These are phyloP conservation scores for Ochotona curzoniae DNA, from an alignment of 2,113 vertebrate species.

Conservation along the genomic window DNA sequence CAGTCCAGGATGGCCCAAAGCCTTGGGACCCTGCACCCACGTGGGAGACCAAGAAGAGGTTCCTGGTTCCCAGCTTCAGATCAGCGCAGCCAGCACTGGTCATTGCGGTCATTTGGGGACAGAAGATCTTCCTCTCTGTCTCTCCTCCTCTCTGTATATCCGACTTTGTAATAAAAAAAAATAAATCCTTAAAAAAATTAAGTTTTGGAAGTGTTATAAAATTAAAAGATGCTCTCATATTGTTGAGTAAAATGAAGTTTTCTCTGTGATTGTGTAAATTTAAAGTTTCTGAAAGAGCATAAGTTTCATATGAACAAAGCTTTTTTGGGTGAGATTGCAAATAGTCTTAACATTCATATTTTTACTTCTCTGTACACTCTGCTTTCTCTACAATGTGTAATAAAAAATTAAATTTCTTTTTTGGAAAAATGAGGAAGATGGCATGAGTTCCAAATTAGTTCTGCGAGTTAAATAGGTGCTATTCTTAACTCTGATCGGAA, in stretches of 20 bases:
- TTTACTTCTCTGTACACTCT: constrained; percentile 38
- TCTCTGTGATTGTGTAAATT: neutral
- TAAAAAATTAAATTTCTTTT: constrained; percentile 57
- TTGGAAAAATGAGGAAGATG: constrained; percentile 57
- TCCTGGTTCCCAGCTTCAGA: no score
- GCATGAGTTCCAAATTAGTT: constrained; percentile 53
- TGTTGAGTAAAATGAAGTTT: constrained; percentile 6
- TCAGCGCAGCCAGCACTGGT: no score
- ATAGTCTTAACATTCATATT: constrained; percentile 46
- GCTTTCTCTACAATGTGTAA: constrained; percentile 51
- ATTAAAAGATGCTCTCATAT: constrained; percentile 27
- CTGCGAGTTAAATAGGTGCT: constrained; percentile 53
- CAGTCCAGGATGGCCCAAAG: no score
- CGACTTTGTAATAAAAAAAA: no score
- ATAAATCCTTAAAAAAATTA: no score
- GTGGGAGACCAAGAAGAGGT: no score
- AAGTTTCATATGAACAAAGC: neutral
- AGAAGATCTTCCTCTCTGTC: no score
- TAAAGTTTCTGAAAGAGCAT: neutral
- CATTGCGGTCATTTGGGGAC: no score
- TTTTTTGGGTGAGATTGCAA: constrained; percentile 50
- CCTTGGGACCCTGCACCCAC: no score
- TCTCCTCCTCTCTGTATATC: no score
- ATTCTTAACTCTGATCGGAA: constrained; percentile 59
- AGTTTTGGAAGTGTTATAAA: neutral